Conservation (phyloP, 2,888 invertebrate species). For the Ophioninae sp. region DNA sequence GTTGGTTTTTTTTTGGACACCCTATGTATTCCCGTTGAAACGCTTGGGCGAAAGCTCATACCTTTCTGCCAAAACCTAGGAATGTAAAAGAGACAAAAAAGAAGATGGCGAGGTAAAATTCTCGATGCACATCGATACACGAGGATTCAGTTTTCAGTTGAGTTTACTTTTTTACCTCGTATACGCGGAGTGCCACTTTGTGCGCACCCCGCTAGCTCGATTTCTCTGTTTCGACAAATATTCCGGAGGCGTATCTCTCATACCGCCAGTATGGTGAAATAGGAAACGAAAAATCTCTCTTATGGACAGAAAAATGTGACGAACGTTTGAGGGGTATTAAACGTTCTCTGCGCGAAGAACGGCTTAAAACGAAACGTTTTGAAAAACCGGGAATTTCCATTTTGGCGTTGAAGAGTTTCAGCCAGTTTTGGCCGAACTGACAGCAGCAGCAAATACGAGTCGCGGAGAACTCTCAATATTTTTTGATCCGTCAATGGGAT, state of each 20-base stretch:
- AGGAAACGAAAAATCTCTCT: constrained; percentile 3
- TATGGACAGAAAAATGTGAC: constrained; percentile 22
- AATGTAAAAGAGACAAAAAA: constrained; percentile 20
- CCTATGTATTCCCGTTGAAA: constrained; percentile 20
- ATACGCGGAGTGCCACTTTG: constrained; percentile 2
- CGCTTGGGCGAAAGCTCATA: constrained; percentile 27
- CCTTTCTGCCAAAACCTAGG: constrained; percentile 29
- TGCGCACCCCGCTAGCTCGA: constrained; percentile 22
- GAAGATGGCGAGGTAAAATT: constrained; percentile 15
- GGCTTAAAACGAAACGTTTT: constrained; percentile 31
- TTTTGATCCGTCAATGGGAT: too few species aligned
- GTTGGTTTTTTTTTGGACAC: neutral
- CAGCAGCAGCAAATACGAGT: too few species aligned
- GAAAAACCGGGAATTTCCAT: constrained; percentile 22
- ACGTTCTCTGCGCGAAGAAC: neutral
- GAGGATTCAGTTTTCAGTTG: constrained; percentile 5
- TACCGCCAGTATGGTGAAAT: neutral
- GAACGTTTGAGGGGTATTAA: constrained; percentile 16
- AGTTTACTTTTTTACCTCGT: constrained; percentile 10
- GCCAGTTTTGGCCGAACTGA: too few species aligned
- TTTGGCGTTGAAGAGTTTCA: neutral
- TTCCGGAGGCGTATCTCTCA: constrained; percentile 14
- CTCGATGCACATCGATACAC: constrained; percentile 27
- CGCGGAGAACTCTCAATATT: too few species aligned
- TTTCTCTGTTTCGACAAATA: constrained; percentile 33